Conservation (phyloP, 2,888 invertebrate genomes). For the Criorhina ranunculi region DNA sequence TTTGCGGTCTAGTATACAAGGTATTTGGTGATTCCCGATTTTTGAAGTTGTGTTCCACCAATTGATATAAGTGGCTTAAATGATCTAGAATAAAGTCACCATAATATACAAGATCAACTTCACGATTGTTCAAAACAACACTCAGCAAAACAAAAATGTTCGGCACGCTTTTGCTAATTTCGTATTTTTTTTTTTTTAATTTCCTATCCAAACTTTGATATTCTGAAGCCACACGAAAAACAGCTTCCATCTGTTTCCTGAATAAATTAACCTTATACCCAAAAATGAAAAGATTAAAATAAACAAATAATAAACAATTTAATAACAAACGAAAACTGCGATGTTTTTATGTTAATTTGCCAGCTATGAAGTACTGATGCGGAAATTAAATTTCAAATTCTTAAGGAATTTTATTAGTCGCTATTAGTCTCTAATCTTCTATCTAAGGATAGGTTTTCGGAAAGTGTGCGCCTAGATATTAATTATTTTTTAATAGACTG, state of each 20-base stretch:
- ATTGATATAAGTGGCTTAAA: too few species aligned
- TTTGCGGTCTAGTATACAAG: too few species aligned
- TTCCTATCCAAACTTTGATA: too few species aligned
- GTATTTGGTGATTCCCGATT: too few species aligned
- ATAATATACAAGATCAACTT: too few species aligned
- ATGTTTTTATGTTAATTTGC: conserved; percentile 24
- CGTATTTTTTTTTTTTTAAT: too few species aligned
- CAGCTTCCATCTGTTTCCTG: background rate
- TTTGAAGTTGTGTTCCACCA: too few species aligned
- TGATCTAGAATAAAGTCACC: too few species aligned
- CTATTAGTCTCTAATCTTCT: background rate
- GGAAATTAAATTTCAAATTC: conserved; percentile 15
- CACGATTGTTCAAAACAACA: too few species aligned
- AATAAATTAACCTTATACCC: conserved; percentile 7
- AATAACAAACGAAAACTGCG: conserved; percentile 2
- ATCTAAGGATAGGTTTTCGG: background rate
- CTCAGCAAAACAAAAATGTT: too few species aligned
- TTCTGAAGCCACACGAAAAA: too few species aligned
- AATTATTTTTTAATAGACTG: conserved; percentile 50
- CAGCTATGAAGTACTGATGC: conserved; percentile 4
- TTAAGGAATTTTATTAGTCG: conserved; percentile 1
- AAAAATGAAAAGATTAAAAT: background rate
- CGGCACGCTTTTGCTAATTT: too few species aligned
- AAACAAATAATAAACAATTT: conserved; percentile 3
- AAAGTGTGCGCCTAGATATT: conserved; percentile 25